phyloP scores from a whole-genome alignment of 2,888 invertebrate species.

The Microctonus aethiopoides region DNA sequence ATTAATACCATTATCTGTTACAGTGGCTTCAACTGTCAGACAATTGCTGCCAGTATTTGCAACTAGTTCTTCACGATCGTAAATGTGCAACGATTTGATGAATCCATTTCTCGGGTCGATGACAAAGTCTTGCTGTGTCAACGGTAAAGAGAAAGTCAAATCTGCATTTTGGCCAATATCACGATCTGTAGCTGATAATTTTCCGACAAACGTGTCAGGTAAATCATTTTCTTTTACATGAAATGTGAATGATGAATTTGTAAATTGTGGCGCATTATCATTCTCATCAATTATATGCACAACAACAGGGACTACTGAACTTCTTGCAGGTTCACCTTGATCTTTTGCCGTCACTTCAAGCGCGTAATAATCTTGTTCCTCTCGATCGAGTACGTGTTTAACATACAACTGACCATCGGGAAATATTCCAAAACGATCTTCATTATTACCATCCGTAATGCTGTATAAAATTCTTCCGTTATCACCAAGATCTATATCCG shows the following conservation, averaged over 20 bases:
- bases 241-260: constrained; percentile 90
- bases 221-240: constrained; percentile 90
- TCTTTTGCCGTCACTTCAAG: constrained; percentile 87
- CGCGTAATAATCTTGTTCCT: constrained; percentile 91
- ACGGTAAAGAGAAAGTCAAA: constrained; percentile 80
- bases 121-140: constrained; percentile 82
- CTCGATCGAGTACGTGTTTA: constrained; percentile 86
- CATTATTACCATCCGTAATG: constrained; percentile 87
- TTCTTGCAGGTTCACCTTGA: constrained; percentile 80
- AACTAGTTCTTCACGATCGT: constrained; percentile 90
- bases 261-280: constrained; percentile 94
- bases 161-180: constrained; percentile 95
- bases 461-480: constrained; percentile 85
- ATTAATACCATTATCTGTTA: constrained; percentile 84
- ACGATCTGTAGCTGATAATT: constrained; percentile 86
- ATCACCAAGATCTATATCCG: constrained; percentile 85
- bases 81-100: constrained; percentile 84
- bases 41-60: constrained; percentile 81
- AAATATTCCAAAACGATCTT: constrained; percentile 91
- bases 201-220: constrained; percentile 91
- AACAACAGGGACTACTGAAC: constrained; percentile 89
- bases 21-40: constrained; percentile 86
- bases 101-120: constrained; percentile 93
- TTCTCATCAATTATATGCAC: constrained; percentile 96
- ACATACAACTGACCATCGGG: constrained; percentile 95